Base-by-base conservation (phyloP, 2,113 vertebrate genomes). In the Notarius lentiginosus region DNA sequence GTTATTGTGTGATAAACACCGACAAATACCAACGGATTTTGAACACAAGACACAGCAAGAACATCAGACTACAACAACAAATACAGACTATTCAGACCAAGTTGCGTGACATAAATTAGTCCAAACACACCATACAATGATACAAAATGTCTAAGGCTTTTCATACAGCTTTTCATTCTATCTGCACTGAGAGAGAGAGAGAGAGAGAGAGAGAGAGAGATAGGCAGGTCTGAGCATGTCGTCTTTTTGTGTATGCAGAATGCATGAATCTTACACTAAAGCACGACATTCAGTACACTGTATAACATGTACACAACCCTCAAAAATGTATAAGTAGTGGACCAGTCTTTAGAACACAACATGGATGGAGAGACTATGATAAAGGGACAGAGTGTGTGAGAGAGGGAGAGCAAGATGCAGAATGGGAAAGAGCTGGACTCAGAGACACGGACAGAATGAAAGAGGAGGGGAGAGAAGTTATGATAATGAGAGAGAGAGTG, bases 171-270 rank as follows among this genome's bases (percentile, higher is more conserved):
- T 55, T 20, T 47, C 34, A 47, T 79, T 20, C 34, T 58, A 20
- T 61, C 22, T 72, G 55, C 8, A 20, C 11, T 0, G 11, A 49
- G 24, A 61, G 3, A 41, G 41, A 41, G 41, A 41, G 34, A 41
- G 34, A 41, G 34, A 41, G 41, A 41, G 41, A 41, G 41, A 41
- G 41, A 41, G 41, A 41, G 41, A 41, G 41, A 41, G 41, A 41
- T 41, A 41, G 79, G 41, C 79, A 82, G 79, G 73, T 82, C 79
- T 1, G n/a, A 73, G 86, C 86, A 75, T 55, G 86, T 82, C 56
- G 17, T 82, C 55, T 82, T 49, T 82, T 81, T 86, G 22, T 60
- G 55, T 63, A 9, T 72, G 18, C 49, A n/a, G 53, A 75, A 87
- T 82, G 79, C n/a, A 68, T 75, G 18, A 10, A 2, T 60, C 41